Conservation (phyloP, 2,113 vertebrate genomes). For the Anoplopoma fimbria region DNA sequence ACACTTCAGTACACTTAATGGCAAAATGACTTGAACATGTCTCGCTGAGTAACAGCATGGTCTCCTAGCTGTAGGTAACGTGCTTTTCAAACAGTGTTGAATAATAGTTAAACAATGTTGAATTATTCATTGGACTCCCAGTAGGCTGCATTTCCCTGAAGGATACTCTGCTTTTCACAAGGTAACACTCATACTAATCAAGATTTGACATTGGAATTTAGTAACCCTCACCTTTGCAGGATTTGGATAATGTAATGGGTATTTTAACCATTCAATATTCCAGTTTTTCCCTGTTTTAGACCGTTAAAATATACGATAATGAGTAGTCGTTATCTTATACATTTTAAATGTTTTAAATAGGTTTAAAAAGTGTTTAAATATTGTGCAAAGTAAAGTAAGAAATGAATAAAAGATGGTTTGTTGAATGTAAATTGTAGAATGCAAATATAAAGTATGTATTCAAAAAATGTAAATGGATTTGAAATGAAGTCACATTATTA, state of each 20-base stretch:
- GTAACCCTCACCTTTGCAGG: neutral
- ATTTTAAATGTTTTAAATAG: constrained; percentile 2
- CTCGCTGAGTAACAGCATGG: neutral
- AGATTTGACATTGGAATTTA: neutral
- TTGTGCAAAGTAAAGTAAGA: neutral
- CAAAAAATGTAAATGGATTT: neutral
- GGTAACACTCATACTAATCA: neutral
- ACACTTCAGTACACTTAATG: neutral
- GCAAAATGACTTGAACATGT: neutral
- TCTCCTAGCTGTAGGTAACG: neutral
- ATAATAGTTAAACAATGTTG: neutral
- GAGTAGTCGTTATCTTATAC: neutral
- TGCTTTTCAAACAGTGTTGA: neutral
- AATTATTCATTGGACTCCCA: neutral
- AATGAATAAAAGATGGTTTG: neutral
- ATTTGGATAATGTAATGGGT: neutral
- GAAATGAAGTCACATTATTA: neutral
- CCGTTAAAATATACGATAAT: neutral
- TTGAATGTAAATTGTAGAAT: neutral
- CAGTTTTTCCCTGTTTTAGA: neutral
- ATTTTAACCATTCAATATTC: neutral
- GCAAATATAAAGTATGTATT: neutral
- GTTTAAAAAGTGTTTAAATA: neutral
- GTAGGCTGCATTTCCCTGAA: neutral
- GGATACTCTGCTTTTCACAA: neutral